Base-by-base conservation (phyloP, 2,113 vertebrate species). In the Machaerirhynchus nigripectus region DNA sequence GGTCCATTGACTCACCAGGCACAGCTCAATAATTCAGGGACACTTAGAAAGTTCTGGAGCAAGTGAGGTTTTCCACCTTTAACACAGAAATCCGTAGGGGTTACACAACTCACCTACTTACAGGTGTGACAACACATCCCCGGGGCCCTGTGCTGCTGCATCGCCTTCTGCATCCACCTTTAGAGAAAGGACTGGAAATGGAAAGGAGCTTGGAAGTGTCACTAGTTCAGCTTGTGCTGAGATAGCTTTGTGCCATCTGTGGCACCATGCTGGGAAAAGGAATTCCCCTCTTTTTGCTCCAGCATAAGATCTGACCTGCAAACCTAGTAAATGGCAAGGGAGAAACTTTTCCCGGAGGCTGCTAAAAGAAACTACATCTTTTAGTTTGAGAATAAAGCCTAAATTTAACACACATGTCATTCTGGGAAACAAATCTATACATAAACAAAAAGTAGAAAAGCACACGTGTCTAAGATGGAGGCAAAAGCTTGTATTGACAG, bases 51-150 rank as follows among this genome's bases (percentile, higher is more conserved):
- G 13, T 5, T 11, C 5, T 4, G 47, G n/a, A 68, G n/a, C 3
- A 37, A 44, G 3, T 3, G 40, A 35, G 6, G 10, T 20, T 69
- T 81, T 35, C 40, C 15, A 19, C 21, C 61, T 87, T 23, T 13
- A 39, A 6, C 4, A 18, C 18, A 44, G 5, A 74, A 52, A 35
- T 16, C 42, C 28, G 1, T 0, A 5, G 8, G 27, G 49, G 9
- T 67, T 67, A 19, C 26, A 46, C 26, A 57, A 27, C 9, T 59
- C 15, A 19, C 59, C 53, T 31, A 9, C 26, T 26, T 4, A 5
- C n/a, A 56, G 1, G 1, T n/a, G 37, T 11, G 44, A 11, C 40
- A 50, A 9, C 24, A n/a, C 9, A 28, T 6, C 28, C 24, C 4
- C 0, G 5, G 37, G 6, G 10, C 18, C 4, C n/a, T 39, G 22